Evolutionary conservation across 1,140 invertebrate genomes (phyloP), one percentile per base, ranked within the genome.

Genomic region (Bombus ignitus): DNA sequence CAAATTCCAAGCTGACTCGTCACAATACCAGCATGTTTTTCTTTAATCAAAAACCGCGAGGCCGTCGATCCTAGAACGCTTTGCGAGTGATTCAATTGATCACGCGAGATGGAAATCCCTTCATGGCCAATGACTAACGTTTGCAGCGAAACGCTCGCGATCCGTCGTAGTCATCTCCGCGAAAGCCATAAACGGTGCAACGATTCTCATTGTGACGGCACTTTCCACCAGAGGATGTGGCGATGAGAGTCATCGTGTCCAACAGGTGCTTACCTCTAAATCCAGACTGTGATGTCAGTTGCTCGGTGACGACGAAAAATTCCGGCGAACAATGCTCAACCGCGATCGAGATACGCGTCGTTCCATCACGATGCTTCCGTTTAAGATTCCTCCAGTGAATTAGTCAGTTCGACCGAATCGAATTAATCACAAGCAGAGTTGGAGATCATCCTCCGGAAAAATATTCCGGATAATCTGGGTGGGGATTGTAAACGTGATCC

Each of bases 71-170:
- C 32, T 42, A 44, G 32, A 65, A 53, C 42, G 68, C 13, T 39
- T 57, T 3, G 39, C 47, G 47, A 32, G 42, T 85, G 84, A 85
- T 81, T 74, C 79, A 81, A 75, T 85, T 79, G 35, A 42, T 22
- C 74, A 42, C n/a, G 74, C 78, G 42, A n/a, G 47, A 84, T 91
- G 83, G 89, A 91, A 90, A 90, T 90, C 85, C 89, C 89, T 91
- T 82, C 78, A 78, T 73, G 75, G 82, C 86, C 59, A 83, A 81
- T 91, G 89, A 91, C 83, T 91, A 91, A 91, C 39, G 72, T 81
- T 91, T 82, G 83, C 59, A 86, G 76, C 35, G 87, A 91, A 90
- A 83, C 86, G 76, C 44, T 83, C 72, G 87, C 81, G 57, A 42
- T 83, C 59, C 81, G 47, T 22, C 6, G 47, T 53, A 62, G 78